These are phyloP conservation scores for Lytechinus variegatus DNA, from an alignment of 35 echinoderm and acorn worm species.

Conservation along the genomic window DNA sequence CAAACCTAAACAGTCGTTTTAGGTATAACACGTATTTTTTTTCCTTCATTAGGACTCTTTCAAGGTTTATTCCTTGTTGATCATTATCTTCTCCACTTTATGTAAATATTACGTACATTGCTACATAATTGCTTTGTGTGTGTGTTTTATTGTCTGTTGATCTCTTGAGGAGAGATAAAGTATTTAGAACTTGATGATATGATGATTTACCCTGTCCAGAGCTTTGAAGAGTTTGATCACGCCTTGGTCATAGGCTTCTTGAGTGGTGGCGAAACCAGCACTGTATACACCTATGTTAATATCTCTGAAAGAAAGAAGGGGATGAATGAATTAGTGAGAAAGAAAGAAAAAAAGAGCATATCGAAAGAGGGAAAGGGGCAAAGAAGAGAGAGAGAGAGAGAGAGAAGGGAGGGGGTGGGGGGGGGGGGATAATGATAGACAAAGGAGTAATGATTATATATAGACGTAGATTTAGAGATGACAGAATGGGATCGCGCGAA, in stretches of 20 bases:
- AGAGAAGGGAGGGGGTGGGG: not conserved
- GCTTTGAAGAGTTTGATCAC: constrained; percentile 70
- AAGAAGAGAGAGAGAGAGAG: not conserved
- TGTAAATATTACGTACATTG: no score
- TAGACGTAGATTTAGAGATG: not conserved
- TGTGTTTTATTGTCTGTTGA: no score
- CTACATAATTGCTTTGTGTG: no score
- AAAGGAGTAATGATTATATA: not conserved
- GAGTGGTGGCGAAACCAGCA: constrained; percentile 73
- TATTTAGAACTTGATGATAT: no score
- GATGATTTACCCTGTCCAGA: constrained; percentile 64
- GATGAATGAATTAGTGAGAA: not conserved
- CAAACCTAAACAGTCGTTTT: no score
- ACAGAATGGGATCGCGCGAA: not conserved
- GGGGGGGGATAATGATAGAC: not conserved
- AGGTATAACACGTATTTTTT: no score
- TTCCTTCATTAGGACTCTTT: no score
- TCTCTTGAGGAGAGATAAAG: no score
- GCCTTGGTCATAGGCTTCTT: constrained; percentile 88
- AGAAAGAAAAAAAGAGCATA: no score
- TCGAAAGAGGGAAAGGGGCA: not conserved
- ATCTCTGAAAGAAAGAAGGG: not conserved
- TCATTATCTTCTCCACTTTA: no score
- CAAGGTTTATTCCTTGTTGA: no score
- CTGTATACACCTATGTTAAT: constrained; percentile 92